These are phyloP conservation scores for Trissolcus brochymenae DNA, from an alignment of 2,888 invertebrate genomes.

Conservation along the genomic window DNA sequence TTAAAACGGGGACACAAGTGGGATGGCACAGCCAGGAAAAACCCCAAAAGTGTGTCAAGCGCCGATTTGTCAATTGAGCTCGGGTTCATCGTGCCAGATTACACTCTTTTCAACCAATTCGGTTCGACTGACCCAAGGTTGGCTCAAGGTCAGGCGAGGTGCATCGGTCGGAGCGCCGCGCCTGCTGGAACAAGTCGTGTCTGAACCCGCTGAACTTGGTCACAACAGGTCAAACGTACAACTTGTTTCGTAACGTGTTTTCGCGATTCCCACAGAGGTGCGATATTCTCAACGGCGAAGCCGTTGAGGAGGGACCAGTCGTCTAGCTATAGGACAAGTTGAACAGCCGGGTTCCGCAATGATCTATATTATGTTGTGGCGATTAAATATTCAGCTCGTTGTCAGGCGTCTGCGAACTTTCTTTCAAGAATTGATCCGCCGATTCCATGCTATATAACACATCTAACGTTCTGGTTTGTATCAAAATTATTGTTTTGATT, in stretches of 20 bases:
- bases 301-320: constrained; percentile 11
- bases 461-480: no score
- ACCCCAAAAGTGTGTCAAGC: neutral
- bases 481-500: no score
- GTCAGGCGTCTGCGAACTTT: neutral
- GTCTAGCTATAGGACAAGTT: constrained; percentile 8
- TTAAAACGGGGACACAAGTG: no score
- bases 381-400: neutral
- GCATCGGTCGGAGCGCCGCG: constrained; percentile 9
- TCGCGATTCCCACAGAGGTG: constrained; percentile 39
- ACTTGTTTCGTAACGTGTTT: constrained; percentile 40
- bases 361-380: neutral
- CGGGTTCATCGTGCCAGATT: neutral
- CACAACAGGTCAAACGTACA: constrained; percentile 42
- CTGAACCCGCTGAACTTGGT: constrained; percentile 39
- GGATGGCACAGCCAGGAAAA: no score
- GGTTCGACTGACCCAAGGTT: constrained; percentile 31
- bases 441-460: neutral
- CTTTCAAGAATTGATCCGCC: neutral
- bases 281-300: constrained; percentile 22
- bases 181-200: constrained; percentile 32
- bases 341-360: constrained; percentile 3
- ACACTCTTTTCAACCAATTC: neutral
- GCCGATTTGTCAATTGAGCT: constrained; percentile 5
- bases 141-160: constrained; percentile 41